Evolutionary conservation across 1,140 invertebrate genomes (phyloP), one percentile per base, ranked within the genome.

Genomic region (Ceratina calcarata): DNA sequence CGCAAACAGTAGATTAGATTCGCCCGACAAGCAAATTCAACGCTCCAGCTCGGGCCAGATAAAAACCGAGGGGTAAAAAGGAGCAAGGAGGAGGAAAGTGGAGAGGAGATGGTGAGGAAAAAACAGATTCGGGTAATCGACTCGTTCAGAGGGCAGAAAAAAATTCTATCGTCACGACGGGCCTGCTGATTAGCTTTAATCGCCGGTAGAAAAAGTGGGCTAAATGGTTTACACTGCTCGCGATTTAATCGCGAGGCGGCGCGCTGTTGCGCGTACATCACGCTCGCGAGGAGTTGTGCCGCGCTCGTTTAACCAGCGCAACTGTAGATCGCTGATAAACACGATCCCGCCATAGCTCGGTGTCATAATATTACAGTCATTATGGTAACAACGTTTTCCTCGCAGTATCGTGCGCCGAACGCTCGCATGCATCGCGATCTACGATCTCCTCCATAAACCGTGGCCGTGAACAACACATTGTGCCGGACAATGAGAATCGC

Each of bases 321-420:
- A 86, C 82, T 73, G 77, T 73, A 86, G 85, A 86, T 86, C 84
- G 20, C 61, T 71, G 84, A 83, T 80, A 83, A 86, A 86, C 80
- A 61, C 75, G 77, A 76, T 67, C 69, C 65, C 4, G 49, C 71
- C 71, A 57, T 80, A 77, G 64, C 68, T 62, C 79, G 83, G 71
- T 74, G 77, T 83, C 83, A 85, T 85, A 85, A 85, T 85, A 85
- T 78, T 70, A 71, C 61, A 70, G 82, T 78, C 84, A 85, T 85
- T 85, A 85, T 78, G 83, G 84, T 61, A 77, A 27, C 68, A 69
- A 70, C 82, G 79, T 67, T 72, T 81, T 73, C 55, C 66, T 32
- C 64, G 67, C 67, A 68, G 55, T 57, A 32, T 58, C 78, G 70
- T 74, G 32, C n/a, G 16, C 15, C 37, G 37, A 62, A 79, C 62